phyloP scores from a whole-genome alignment of 2,888 invertebrate genomes.

The Tachina grossa region DNA sequence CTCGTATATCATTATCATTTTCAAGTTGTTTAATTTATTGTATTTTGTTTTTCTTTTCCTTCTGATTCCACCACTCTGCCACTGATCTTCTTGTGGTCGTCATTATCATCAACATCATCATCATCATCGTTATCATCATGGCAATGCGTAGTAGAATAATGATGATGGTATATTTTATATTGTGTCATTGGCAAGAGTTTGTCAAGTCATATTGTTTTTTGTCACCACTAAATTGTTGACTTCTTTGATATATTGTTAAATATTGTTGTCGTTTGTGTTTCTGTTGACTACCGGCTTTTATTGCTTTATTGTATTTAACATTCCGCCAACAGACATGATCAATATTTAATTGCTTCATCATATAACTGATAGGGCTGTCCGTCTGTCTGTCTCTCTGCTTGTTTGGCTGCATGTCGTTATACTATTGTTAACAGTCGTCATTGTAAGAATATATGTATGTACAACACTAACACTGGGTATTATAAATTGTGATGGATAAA shows the following conservation, averaged over 20 bases:
- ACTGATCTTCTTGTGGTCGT: slow-evolving; percentile 38
- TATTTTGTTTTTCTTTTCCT: slow-evolving; percentile 1
- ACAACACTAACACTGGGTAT: slow-evolving; percentile 20
- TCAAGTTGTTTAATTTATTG: slow-evolving; percentile 43
- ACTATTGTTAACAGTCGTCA: slow-evolving; percentile 44
- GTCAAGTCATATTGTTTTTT: slow-evolving; percentile 71
- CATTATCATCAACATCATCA: neutral
- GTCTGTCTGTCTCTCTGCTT: slow-evolving; percentile 13
- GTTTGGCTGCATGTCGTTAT: slow-evolving; percentile 1
- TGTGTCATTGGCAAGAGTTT: slow-evolving; percentile 69
- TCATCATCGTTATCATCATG: slow-evolving; percentile 30
- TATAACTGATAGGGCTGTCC: slow-evolving; percentile 15
- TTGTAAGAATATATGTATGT: neutral
- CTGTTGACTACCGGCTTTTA: slow-evolving; percentile 63
- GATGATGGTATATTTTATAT: slow-evolving; percentile 62
- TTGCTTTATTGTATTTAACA: slow-evolving; percentile 68
- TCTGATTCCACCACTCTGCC: neutral
- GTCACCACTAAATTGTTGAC: slow-evolving; percentile 70
- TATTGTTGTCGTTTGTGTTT: slow-evolving; percentile 57
- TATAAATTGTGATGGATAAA: neutral
- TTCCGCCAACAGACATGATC: slow-evolving; percentile 79
- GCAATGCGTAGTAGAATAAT: slow-evolving; percentile 15
- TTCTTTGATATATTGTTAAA: slow-evolving; percentile 70
- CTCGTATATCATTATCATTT: slow-evolving; percentile 55
- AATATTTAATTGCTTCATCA: slow-evolving; percentile 80